A percentile compares a stretch with the other conserved stretches of the same genome.
Evolutionary conservation across 2,113 vertebrate species (phyloP).

Genomic region (Alosa alosa): DNA sequence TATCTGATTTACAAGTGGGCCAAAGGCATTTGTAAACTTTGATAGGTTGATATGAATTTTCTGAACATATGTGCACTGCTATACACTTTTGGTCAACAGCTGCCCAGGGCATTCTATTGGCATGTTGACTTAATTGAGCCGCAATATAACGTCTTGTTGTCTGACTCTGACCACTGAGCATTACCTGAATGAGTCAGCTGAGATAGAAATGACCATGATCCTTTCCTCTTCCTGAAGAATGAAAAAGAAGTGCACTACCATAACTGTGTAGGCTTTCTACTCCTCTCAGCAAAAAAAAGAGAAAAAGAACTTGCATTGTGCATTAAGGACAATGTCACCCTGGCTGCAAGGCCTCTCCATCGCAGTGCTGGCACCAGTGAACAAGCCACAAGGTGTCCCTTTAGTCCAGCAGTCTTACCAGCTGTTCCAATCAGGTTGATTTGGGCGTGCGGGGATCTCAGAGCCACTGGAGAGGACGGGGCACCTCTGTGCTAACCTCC

Average conservation of each 20-base stretch:
- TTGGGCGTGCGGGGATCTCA: conserved; percentile 47
- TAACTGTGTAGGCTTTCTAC: background rate
- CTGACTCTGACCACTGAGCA: background rate
- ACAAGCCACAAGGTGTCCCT: conserved; percentile 48
- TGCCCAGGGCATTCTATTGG: background rate
- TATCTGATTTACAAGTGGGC: background rate
- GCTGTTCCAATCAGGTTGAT: conserved; percentile 58
- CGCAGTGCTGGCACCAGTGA: conserved; percentile 45
- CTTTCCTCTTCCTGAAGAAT: background rate
- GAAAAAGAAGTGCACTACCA: background rate
- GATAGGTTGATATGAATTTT: background rate
- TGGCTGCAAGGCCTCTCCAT: conserved; percentile 28
- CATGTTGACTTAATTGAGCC: background rate
- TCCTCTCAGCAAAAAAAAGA: background rate
- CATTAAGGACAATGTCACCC: conserved; percentile 53
- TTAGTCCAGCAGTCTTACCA: conserved; percentile 46
- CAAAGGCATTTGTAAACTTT: background rate
- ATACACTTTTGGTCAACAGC: background rate
- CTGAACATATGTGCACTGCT: background rate
- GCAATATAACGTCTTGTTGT: background rate
- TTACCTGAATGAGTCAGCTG: background rate
- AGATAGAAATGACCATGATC: background rate
- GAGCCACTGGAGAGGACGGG: conserved; percentile 53
- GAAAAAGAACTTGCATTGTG: background rate
- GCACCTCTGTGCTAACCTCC: conserved; percentile 46